These are phyloP conservation scores for Chrysolina haemoptera DNA, from an alignment of 2,888 invertebrate genomes.

Conservation along the genomic window DNA sequence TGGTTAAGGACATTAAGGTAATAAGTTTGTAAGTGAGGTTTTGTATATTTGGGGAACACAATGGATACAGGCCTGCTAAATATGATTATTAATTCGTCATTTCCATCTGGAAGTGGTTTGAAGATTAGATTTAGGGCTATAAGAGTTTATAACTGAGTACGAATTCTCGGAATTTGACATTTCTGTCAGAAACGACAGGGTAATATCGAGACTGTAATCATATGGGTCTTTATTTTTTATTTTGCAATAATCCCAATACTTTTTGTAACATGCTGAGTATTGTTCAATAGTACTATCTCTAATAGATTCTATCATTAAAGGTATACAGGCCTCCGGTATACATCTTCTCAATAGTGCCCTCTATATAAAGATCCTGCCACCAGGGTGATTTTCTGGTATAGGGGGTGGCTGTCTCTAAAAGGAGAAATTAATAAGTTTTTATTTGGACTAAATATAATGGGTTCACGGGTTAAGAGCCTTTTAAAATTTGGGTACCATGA, in stretches of 20 bases:
- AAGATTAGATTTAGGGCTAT: background rate
- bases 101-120: background rate
- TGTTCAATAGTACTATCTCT: background rate
- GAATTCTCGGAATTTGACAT: background rate
- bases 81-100: background rate
- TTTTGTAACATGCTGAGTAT: slow-evolving; percentile 15
- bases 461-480: background rate
- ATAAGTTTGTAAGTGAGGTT: slow-evolving; percentile 16
- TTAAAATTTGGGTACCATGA: slow-evolving; percentile 21
- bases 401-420: slow-evolving; percentile 54
- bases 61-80: background rate
- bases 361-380: slow-evolving; percentile 56
- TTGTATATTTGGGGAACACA: background rate
- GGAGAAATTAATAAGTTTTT: slow-evolving; percentile 47
- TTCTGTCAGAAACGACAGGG: background rate
- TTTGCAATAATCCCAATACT: slow-evolving; percentile 6
- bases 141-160: background rate
- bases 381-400: slow-evolving; percentile 54
- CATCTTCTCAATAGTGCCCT: slow-evolving; percentile 32
- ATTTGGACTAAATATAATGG: slow-evolving; percentile 10
- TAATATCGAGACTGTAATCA: background rate
- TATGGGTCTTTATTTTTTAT: background rate
- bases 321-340: background rate
- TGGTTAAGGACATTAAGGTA: slow-evolving; percentile 10
- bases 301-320: background rate